These are phyloP conservation scores for Spongilla lacustris DNA, from an alignment of 37 sponge, comb jelly and placozoan species.

Conservation along the genomic window DNA sequence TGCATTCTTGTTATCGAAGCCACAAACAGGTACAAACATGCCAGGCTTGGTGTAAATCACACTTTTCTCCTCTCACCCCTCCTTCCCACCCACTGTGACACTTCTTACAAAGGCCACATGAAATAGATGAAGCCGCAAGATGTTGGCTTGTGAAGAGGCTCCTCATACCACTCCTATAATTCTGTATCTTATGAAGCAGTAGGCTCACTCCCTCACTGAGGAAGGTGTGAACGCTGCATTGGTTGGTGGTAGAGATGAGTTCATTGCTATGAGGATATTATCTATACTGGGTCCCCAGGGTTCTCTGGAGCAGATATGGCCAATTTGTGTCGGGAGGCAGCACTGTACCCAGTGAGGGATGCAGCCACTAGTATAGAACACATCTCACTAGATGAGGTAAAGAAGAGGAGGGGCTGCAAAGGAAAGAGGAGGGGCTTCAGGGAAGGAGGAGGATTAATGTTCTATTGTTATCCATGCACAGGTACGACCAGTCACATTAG, in stretches of 20 bases:
- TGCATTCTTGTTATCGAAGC: slow-evolving; percentile 86
- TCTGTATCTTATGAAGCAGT: slow-evolving; percentile 72
- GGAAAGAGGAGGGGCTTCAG: not conserved
- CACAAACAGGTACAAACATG: slow-evolving; percentile 62
- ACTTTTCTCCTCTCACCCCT: no score
- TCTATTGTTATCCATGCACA: slow-evolving; percentile 22
- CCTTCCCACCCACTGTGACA: not conserved
- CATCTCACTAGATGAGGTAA: slow-evolving; percentile 85
- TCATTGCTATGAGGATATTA: no score
- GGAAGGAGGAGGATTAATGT: not conserved
- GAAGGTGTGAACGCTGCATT: slow-evolving; percentile 48
- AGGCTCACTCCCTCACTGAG: slow-evolving; percentile 62
- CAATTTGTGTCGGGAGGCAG: slow-evolving; percentile 94
- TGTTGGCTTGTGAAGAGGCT: slow-evolving; percentile 94
- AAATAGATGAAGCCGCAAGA: slow-evolving; percentile 98
- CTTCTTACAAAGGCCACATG: slow-evolving; percentile 82
- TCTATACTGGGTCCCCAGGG: slow-evolving; percentile 58
- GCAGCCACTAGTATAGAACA: slow-evolving; percentile 65
- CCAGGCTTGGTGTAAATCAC: no score
- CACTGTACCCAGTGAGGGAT: slow-evolving; percentile 89
- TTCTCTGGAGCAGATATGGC: slow-evolving; percentile 99
- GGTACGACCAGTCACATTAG: slow-evolving; percentile 81
- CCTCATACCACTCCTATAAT: slow-evolving; percentile 97
- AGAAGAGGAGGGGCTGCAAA: not conserved
- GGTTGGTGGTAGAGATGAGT: not conserved